phyloP scores from a whole-genome alignment of 2,797 vertebrate genomes.

The Mormyrus proboscirostris region DNA sequence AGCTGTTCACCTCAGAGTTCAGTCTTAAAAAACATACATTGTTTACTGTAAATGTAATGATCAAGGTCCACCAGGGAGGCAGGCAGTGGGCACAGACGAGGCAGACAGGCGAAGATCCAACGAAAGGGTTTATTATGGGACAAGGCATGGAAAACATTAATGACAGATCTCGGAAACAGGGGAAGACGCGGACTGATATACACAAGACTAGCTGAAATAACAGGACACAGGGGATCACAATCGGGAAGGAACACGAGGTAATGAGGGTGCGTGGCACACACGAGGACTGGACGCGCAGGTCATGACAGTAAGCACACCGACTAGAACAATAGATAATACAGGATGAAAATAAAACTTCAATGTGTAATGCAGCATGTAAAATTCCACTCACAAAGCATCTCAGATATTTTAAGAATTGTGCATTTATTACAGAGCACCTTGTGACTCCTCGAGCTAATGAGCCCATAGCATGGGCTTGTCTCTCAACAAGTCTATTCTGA shows the following conservation, averaged over 20 bases:
- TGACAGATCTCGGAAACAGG: too few relatives aligned
- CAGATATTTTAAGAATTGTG: slow-evolving; percentile 2
- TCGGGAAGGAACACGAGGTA: too few relatives aligned
- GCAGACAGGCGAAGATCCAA: too few relatives aligned
- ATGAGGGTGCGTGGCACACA: too few relatives aligned
- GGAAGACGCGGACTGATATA: too few relatives aligned
- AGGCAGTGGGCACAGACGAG: too few relatives aligned
- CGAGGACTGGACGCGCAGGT: too few relatives aligned
- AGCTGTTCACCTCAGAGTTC: not conserved
- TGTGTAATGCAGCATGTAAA: slow-evolving; percentile 5
- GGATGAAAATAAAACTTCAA: not conserved
- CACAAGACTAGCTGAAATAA: too few relatives aligned
- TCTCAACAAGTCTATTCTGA: not conserved
- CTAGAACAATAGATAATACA: not conserved
- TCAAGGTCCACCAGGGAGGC: too few relatives aligned
- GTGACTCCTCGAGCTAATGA: not conserved
- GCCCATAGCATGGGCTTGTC: not conserved
- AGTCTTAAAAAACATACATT: not conserved
- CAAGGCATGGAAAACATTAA: too few relatives aligned
- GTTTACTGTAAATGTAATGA: not conserved
- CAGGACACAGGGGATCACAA: too few relatives aligned
- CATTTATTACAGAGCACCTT: not conserved
- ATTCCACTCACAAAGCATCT: not conserved
- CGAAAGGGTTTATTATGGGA: too few relatives aligned
- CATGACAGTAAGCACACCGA: not conserved